Base-by-base conservation (phyloP, 2,888 invertebrate genomes). In the Vesta saturnalis region DNA sequence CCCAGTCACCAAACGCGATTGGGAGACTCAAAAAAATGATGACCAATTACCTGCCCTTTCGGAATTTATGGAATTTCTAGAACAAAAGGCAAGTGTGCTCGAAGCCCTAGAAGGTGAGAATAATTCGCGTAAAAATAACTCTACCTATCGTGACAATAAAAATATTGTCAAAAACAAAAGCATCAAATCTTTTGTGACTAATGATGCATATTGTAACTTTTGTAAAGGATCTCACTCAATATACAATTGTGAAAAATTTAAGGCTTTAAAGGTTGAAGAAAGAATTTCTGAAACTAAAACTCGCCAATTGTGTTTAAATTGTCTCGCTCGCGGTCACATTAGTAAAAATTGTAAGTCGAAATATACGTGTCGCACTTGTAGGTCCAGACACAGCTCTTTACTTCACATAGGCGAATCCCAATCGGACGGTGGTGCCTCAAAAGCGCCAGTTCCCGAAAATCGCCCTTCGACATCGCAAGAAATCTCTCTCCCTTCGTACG, bases 231-330 rank as follows among this genome's bases (percentile, higher is more conserved):
- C 21, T 6, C 71, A 71, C 23, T 21, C 10, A 3, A 55, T 68
- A 4, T 59, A 59, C 14, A 30, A 58, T 21, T 71, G 68, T 16
- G 19, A 52, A 15, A 21, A 60, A 8, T 68, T 71, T 23, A n/a
- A 22, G 8, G 23, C 39, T 0, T 49, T 73, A 10, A 1, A 60
- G 3, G 16, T 65, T 15, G 10, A 39, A 3, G 35, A 66, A n/a
- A 19, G 69, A 8, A 63, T 56, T 22, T 19, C 8, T 1, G 52
- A 67, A 18, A 58, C 59, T 1, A 73, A 69, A 60, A 47, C n/a
- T 14, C 22, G 22, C 19, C 35, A 65, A 10, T 23, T 73, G 2
- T 73, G 73, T 18, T 10, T 65, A 8, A 72, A 71, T 63, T 74
- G 74, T 58, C 67, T 72, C 12, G 14, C 49, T 8, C 14, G 15